Conservation (phyloP, 1,140 invertebrate species). For the Tetragnatha versicolor region DNA sequence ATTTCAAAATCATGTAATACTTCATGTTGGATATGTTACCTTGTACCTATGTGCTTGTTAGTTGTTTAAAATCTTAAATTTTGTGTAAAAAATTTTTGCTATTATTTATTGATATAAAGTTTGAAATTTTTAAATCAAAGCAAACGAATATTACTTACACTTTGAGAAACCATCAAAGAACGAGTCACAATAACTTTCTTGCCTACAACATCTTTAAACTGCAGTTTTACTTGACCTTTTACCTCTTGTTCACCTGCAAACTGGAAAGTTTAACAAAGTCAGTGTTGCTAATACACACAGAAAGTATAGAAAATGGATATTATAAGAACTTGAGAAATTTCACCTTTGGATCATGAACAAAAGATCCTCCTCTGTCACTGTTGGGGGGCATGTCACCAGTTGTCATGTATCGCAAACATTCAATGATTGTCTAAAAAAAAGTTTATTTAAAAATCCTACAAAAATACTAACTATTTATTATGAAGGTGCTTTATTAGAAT, state of each 20-base stretch:
- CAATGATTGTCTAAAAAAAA: slow-evolving; percentile 82
- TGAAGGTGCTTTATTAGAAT: neutral
- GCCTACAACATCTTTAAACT: slow-evolving; percentile 72
- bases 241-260: slow-evolving; percentile 66
- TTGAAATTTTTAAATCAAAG: no score
- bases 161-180: slow-evolving; percentile 71
- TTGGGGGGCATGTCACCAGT: slow-evolving; percentile 89
- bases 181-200: slow-evolving; percentile 70
- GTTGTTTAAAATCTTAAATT: no score
- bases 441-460: neutral
- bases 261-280: slow-evolving; percentile 55
- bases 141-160: slow-evolving; percentile 68
- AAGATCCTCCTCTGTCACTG: slow-evolving; percentile 79
- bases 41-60: no score
- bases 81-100: no score
- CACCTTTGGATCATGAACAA: slow-evolving; percentile 92
- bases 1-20: no score
- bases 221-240: slow-evolving; percentile 72
- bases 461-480: neutral
- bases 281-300: neutral
- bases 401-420: slow-evolving; percentile 88
- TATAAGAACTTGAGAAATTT: slow-evolving; percentile 51
- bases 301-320: slow-evolving; percentile 11
- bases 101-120: no score
- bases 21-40: no score